phyloP scores from a whole-genome alignment of 2,888 invertebrate genomes.

The Ophraella communa region DNA sequence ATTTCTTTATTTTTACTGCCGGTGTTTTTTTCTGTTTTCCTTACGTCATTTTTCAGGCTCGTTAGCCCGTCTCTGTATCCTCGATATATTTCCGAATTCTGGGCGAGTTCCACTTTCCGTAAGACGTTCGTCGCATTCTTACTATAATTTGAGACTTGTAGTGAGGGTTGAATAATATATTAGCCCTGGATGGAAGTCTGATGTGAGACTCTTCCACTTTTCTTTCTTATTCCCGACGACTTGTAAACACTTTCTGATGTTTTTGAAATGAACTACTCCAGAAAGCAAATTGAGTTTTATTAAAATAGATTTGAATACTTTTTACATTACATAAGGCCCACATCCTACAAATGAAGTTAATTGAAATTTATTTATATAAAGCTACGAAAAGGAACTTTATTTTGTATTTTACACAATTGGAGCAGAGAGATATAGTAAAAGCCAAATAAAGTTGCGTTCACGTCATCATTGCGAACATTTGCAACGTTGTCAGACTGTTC shows the following conservation, averaged over 20 bases:
- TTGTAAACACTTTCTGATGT: conserved; percentile 36
- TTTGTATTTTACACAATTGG: too few relatives aligned
- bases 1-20: too few relatives aligned
- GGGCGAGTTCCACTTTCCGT: conserved; percentile 35
- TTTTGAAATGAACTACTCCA: conserved; percentile 22
- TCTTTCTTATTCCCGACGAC: conserved; percentile 26
- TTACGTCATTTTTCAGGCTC: not conserved
- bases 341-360: not conserved
- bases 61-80: conserved; percentile 9
- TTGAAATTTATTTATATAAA: not conserved
- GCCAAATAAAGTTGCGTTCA: too few relatives aligned
- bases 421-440: too few relatives aligned
- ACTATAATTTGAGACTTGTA: conserved; percentile 41
- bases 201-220: conserved; percentile 37
- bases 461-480: too few relatives aligned
- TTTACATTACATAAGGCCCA: not conserved
- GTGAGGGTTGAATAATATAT: conserved; percentile 45
- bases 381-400: too few relatives aligned
- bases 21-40: not conserved
- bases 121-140: conserved; percentile 43
- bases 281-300: conserved; percentile 17
- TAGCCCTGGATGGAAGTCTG: conserved; percentile 32
- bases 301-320: conserved; percentile 7
- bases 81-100: conserved; percentile 42
- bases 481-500: too few relatives aligned